Evolutionary conservation across 2,797 vertebrate species (phyloP).

Genomic region (Mormyrops boulengeri): DNA sequence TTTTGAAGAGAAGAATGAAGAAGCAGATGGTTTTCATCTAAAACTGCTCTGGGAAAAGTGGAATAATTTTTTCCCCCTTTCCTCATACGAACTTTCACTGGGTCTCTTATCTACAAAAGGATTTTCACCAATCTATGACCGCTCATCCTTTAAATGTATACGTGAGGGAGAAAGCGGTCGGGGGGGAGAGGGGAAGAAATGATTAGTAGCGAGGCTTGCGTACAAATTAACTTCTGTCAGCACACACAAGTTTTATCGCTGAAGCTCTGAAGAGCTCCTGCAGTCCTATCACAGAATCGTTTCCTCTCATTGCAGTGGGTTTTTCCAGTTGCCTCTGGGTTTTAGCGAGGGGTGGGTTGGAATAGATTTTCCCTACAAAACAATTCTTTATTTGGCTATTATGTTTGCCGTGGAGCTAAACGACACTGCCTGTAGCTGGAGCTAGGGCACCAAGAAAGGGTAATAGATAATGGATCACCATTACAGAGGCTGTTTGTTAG

Average conservation of each 20-base stretch:
- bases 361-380: slow-evolving; percentile 13
- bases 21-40: background rate
- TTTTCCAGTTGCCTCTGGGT: background rate
- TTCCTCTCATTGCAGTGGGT: background rate
- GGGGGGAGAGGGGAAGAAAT: background rate
- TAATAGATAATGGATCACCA: background rate
- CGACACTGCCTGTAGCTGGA: background rate
- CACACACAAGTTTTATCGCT: slow-evolving; percentile 8
- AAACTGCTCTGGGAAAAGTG: background rate
- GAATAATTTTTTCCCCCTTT: background rate
- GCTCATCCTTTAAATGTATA: background rate
- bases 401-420: slow-evolving; percentile 7
- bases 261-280: background rate
- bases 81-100: background rate
- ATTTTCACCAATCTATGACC: background rate
- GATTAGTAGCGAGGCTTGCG: slow-evolving; percentile 8
- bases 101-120: slow-evolving; percentile 4
- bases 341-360: background rate
- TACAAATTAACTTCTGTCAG: slow-evolving; percentile 37
- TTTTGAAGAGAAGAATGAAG: background rate
- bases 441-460: background rate
- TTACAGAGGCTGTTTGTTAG: background rate
- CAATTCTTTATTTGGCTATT: slow-evolving; percentile 11
- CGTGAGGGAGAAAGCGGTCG: background rate
- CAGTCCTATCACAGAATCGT: background rate